A percentile compares a stretch with the other conserved stretches of the same genome.
phyloP scores from a whole-genome alignment of 2,888 invertebrate genomes.

The Melinaea menophilus region DNA sequence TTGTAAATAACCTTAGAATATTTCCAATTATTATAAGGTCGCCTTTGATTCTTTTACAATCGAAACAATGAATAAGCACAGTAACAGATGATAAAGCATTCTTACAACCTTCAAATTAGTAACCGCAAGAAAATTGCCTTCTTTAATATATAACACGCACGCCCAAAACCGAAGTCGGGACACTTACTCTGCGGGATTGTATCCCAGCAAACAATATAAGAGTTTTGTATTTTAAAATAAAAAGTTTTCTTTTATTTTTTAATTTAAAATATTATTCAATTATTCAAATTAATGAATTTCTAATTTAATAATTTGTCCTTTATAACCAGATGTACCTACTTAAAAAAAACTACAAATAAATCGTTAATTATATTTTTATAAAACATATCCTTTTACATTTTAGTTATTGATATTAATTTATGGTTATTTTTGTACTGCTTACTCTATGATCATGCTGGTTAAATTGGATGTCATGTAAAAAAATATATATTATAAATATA shows the following conservation, averaged over 20 bases:
- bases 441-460: no score
- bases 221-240: conserved; percentile 1
- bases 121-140: conserved; percentile 40
- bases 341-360: no score
- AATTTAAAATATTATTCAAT: neutral
- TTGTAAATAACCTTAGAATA: neutral
- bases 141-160: conserved; percentile 40
- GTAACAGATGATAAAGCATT: conserved; percentile 35
- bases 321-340: no score
- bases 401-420: no score
- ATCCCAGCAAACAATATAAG: conserved; percentile 9
- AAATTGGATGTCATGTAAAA: no score
- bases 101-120: conserved; percentile 31
- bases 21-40: neutral
- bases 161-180: conserved; percentile 20
- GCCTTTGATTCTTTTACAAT: conserved; percentile 6
- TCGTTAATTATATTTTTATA: no score
- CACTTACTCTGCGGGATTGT: conserved; percentile 24
- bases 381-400: no score
- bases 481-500: no score
- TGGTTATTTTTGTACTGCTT: no score
- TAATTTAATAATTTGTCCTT: conserved; percentile 1
- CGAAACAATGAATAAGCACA: conserved; percentile 21
- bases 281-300: neutral
- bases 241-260: neutral